Conservation (phyloP, 2,888 invertebrate species). For the Carabus problematicus region DNA sequence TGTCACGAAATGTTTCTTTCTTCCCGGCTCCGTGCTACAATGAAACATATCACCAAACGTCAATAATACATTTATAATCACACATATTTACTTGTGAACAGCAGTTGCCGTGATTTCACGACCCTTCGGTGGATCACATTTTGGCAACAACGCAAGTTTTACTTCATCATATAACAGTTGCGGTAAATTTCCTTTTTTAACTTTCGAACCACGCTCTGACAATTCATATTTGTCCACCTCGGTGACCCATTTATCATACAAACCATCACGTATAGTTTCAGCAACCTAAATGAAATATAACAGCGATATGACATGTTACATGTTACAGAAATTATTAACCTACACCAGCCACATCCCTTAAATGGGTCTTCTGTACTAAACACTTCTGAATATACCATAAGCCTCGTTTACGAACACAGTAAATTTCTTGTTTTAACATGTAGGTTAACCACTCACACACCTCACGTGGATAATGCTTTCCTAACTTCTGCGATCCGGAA, state of each 20-base stretch:
- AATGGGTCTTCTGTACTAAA: conserved; percentile 45
- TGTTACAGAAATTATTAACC: conserved; percentile 11
- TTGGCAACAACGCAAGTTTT: conserved; percentile 17
- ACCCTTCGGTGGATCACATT: conserved; percentile 13
- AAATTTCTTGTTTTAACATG: conserved; percentile 48
- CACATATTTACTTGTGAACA: conserved; percentile 27
- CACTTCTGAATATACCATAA: conserved; percentile 50
- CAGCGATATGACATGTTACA: conserved; percentile 14
- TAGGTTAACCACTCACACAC: conserved; percentile 50
- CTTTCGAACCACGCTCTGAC: conserved; percentile 45
- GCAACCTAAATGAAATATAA: conserved; percentile 59
- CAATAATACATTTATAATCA: not conserved
- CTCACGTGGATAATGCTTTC: conserved; percentile 44
- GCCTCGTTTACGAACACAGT: conserved; percentile 47
- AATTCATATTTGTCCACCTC: conserved; percentile 48
- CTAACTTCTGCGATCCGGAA: conserved; percentile 46
- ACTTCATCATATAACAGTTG: conserved; percentile 28
- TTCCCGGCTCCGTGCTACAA: conserved; percentile 50
- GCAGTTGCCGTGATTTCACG: conserved; percentile 21
- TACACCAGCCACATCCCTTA: conserved; percentile 47
- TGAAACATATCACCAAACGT: not conserved
- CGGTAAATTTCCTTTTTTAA: conserved; percentile 42
- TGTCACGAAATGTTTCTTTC: conserved; percentile 52
- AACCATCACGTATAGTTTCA: conserved; percentile 59
- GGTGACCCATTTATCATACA: conserved; percentile 51